phyloP scores from a whole-genome alignment of 2,888 invertebrate genomes.

The Lobophora halterata region DNA sequence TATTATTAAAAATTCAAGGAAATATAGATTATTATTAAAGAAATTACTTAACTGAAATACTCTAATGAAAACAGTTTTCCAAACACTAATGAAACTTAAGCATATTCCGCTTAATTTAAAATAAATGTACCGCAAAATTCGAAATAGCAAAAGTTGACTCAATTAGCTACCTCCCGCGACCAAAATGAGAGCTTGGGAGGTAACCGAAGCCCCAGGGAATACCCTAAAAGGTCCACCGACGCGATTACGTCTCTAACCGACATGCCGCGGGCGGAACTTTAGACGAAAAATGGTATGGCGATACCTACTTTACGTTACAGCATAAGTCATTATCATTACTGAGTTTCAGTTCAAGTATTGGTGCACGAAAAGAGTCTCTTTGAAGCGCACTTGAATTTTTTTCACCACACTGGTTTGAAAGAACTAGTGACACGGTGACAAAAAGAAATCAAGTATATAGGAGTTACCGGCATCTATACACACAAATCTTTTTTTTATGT shows the following conservation, averaged over 20 bases:
- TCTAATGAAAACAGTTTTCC: not conserved
- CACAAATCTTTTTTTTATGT: no score
- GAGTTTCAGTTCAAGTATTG: no score
- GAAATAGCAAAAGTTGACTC: slow-evolving; percentile 31
- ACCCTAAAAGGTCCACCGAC: slow-evolving; percentile 24
- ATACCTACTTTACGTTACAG: slow-evolving; percentile 15
- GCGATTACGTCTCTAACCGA: slow-evolving; percentile 24
- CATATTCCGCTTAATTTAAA: slow-evolving; percentile 10
- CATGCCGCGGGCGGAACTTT: slow-evolving; percentile 14
- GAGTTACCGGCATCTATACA: no score
- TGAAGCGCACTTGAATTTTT: no score
- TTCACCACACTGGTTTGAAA: no score
- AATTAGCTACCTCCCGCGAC: slow-evolving; percentile 26
- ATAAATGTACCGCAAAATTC: slow-evolving; percentile 25
- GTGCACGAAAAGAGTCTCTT: no score
- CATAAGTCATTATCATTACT: not conserved
- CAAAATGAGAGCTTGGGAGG: slow-evolving; percentile 31
- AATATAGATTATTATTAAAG: no score
- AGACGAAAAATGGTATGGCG: slow-evolving; percentile 15
- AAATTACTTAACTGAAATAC: no score
- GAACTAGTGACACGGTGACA: no score
- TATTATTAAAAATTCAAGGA: no score
- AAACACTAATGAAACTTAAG: slow-evolving; percentile 3
- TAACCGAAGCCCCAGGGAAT: slow-evolving; percentile 19
- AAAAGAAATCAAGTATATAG: no score